phyloP scores from a whole-genome alignment of 2,888 invertebrate species.

The Ormia ochracea region DNA sequence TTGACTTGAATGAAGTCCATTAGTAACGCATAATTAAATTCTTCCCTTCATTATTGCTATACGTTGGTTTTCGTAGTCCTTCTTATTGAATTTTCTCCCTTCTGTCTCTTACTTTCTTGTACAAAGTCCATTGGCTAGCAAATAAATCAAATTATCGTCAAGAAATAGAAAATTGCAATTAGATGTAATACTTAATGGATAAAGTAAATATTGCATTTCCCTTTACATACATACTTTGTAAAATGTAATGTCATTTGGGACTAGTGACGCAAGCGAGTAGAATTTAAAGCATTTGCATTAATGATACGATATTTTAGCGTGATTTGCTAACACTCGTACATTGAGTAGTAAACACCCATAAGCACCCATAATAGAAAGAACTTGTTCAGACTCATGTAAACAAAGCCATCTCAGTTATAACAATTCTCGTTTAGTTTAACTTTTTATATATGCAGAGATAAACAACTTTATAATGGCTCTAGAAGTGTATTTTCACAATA shows the following conservation, averaged over 20 bases:
- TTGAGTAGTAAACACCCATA: no score
- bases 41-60: slow-evolving; percentile 5
- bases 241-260: no score
- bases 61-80: background rate
- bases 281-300: background rate
- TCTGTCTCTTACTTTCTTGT: background rate
- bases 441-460: no score
- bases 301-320: no score
- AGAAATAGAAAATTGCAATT: background rate
- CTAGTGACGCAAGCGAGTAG: no score
- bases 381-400: no score
- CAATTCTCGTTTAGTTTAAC: no score
- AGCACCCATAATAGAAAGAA: no score
- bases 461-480: no score
- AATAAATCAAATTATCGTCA: slow-evolving; percentile 52
- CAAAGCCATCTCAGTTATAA: no score
- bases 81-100: background rate
- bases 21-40: slow-evolving; percentile 58
- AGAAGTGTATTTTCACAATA: no score
- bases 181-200: slow-evolving; percentile 11
- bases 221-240: background rate
- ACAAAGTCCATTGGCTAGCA: slow-evolving; percentile 39
- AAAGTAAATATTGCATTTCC: slow-evolving; percentile 14
- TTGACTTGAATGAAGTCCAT: slow-evolving; percentile 46
- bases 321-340: no score